Conservation (phyloP, 2,113 vertebrate genomes). For the Ptilorrhoa leucosticta region DNA sequence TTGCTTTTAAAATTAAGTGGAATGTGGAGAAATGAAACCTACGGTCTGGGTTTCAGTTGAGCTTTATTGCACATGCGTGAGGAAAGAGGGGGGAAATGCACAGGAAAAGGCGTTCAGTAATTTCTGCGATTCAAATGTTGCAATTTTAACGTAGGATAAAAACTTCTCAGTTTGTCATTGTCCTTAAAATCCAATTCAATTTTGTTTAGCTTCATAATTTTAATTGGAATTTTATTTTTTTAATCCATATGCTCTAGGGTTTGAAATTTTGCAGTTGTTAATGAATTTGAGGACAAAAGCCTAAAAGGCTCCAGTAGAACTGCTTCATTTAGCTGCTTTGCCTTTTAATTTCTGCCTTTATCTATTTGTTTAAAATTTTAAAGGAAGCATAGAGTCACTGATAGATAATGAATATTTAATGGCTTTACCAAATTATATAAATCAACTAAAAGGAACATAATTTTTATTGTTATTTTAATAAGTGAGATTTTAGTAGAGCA, state of each 20-base stretch:
- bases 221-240: neutral
- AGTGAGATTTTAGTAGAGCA: slow-evolving; percentile 60
- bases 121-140: neutral
- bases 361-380: slow-evolving; percentile 24
- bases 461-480: slow-evolving; percentile 36
- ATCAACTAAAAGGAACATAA: slow-evolving; percentile 53
- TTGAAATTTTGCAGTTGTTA: neutral
- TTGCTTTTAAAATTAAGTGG: neutral
- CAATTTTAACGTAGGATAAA: neutral
- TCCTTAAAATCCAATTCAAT: neutral
- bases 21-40: neutral
- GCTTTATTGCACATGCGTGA: neutral
- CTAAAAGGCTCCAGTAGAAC: neutral
- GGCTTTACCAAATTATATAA: slow-evolving; percentile 51
- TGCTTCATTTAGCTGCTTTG: slow-evolving; percentile 36
- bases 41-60: neutral
- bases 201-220: neutral
- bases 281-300: slow-evolving; percentile 15
- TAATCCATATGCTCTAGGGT: neutral
- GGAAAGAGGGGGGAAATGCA: neutral
- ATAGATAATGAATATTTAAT: slow-evolving; percentile 50
- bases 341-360: slow-evolving; percentile 50
- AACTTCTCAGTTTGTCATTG: neutral
- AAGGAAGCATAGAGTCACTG: slow-evolving; percentile 28
- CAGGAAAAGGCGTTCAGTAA: neutral